phyloP scores from a whole-genome alignment of 2,113 vertebrate genomes.

The Cephalopterus ornatus region DNA sequence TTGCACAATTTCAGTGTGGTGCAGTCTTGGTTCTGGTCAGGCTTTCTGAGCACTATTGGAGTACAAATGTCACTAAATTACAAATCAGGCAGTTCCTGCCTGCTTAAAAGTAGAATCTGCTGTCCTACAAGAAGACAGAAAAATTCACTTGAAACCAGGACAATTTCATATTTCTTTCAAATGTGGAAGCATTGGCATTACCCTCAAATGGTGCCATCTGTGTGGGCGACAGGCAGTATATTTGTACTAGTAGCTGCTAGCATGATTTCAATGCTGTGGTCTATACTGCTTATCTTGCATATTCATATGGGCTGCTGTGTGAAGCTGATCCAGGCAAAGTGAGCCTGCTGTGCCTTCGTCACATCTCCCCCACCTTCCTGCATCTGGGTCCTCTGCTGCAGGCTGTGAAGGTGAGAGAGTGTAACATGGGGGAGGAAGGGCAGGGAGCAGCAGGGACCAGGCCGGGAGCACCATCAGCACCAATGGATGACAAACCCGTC shows the following conservation, averaged over 20 bases:
- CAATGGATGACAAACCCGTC: accelerated
- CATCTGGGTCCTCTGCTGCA: accelerated
- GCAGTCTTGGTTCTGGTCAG: not conserved
- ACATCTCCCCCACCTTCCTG: not conserved
- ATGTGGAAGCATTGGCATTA: not conserved
- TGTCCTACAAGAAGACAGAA: not conserved
- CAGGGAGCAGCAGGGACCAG: not conserved
- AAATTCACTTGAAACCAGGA: not conserved
- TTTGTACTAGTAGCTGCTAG: not conserved
- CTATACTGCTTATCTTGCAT: not conserved
- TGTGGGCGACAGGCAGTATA: not conserved
- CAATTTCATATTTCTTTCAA: not conserved
- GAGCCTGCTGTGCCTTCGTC: not conserved
- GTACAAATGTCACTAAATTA: not conserved
- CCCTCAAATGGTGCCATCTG: not conserved
- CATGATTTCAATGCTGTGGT: not conserved
- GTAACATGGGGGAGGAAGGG: accelerated
- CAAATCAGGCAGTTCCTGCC: not conserved
- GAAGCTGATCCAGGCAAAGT: not conserved
- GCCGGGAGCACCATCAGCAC: accelerated
- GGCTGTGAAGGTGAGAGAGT: not conserved
- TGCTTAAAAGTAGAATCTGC: not conserved
- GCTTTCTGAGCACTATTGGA: not conserved
- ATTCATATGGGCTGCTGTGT: not conserved
- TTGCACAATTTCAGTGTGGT: not conserved